Evolutionary conservation across 2,113 vertebrate species (phyloP).

Genomic region (Sphaerodactylus townsendi): DNA sequence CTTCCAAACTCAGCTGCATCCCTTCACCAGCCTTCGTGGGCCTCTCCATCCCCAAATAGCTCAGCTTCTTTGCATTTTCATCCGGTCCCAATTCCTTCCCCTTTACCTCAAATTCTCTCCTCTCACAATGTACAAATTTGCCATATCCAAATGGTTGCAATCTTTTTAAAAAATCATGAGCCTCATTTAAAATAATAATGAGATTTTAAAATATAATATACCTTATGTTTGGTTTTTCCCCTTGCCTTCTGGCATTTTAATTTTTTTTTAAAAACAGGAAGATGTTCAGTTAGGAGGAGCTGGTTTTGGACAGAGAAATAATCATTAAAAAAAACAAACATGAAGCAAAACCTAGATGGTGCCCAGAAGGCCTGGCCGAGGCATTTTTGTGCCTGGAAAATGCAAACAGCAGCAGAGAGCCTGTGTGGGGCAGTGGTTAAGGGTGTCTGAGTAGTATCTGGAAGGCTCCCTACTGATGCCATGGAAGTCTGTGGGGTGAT

Average conservation of each 20-base stretch:
- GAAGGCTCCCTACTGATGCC: too few species aligned
- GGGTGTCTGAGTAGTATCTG: too few species aligned
- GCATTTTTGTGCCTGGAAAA: too few species aligned
- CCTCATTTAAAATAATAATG: slow-evolving; percentile 8
- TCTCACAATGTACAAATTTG: not conserved
- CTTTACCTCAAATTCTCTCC: not conserved
- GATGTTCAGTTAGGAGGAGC: too few species aligned
- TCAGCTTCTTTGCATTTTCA: not conserved
- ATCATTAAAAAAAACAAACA: too few species aligned
- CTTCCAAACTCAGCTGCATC: not conserved
- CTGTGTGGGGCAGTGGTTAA: too few species aligned
- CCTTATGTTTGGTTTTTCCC: not conserved
- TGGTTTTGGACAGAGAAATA: too few species aligned
- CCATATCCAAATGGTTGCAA: not conserved
- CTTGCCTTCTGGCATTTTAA: not conserved
- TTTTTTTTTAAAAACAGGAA: not conserved
- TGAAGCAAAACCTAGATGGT: too few species aligned
- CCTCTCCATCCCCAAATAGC: not conserved
- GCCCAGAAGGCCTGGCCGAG: too few species aligned
- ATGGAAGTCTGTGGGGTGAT: too few species aligned
- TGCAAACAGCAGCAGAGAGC: too few species aligned
- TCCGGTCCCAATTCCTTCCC: not conserved
- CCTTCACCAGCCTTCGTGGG: not conserved
- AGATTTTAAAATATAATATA: slow-evolving; percentile 2
- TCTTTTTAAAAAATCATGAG: not conserved